Base-by-base conservation (phyloP, 2,797 vertebrate genomes). In the Vireo griseus region DNA sequence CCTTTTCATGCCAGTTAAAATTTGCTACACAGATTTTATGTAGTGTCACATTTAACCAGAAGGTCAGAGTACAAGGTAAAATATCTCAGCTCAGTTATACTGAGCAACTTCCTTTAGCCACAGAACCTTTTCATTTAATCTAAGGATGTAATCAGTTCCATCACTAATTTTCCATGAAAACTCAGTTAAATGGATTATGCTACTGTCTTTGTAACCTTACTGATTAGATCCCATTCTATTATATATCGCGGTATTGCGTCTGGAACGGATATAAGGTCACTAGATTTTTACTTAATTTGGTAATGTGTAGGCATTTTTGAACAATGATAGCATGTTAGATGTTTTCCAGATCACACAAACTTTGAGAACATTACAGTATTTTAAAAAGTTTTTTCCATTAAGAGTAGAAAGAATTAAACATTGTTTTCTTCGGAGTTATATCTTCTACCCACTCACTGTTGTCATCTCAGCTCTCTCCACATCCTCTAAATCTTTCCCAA, bases 21-120 rank as follows among this genome's bases (percentile, higher is more conserved):
- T 95, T 74, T 86, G 72, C 88, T 89, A 65, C 84, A 58, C 40
- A 55, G 65, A 92, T 92, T 92, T 94, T 93, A 55, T 42, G 57
- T 92, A 52, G 71, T 93, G 93, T 74, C 91, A 92, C 73, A 94
- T 94, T 89, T 93, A 94, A 89, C 88, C 84, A 91, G 94, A 95
- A 96, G 92, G 95, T 95, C 92, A 91, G 50, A 89, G 54, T 65
- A 94, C 28, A 63, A 94, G 65, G 88, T 96, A 92, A 93, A 94
- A 91, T 55, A 83, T 20, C 50, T 66, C 65, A 68, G 42, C 62
- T 85, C 52, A 37, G 65, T 93, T 94, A 68, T 51, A 85, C 61
- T 79, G 77, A 78, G 67, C 1, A 16, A 69, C 57, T 87, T 93
- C 52, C 61, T 94, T 82, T 77, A 94, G 84, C 63, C 87, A 83